Evolutionary conservation across 2,797 vertebrate genomes (phyloP).

Genomic region (Gambelia wislizenii): DNA sequence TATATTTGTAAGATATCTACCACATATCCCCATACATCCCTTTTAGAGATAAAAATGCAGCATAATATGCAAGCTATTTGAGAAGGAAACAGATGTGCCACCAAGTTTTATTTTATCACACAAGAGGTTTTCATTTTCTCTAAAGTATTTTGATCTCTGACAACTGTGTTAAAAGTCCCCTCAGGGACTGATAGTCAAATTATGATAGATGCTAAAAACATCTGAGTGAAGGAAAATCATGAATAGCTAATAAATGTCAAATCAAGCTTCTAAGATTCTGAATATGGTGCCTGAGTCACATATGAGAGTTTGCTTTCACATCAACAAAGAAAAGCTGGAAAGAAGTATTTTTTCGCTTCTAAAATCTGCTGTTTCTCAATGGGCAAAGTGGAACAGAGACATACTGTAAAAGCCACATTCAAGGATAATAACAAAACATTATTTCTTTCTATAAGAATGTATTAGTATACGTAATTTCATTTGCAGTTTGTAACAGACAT

Average conservation of each 20-base stretch:
- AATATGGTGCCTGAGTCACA: constrained; percentile 39
- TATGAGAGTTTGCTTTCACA: constrained; percentile 27
- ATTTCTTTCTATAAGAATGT: not conserved
- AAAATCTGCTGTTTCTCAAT: not conserved
- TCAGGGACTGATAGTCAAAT: constrained; percentile 24
- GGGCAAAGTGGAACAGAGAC: not conserved
- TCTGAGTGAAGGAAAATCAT: constrained; percentile 28
- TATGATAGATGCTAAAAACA: constrained; percentile 30
- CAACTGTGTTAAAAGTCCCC: not conserved
- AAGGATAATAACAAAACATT: not conserved
- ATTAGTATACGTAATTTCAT: not conserved
- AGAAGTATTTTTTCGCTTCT: not conserved
- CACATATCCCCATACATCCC: not conserved
- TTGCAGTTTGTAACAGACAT: not conserved
- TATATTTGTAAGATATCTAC: not conserved
- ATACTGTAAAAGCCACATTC: not conserved
- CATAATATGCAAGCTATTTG: not conserved
- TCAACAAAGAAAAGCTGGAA: not conserved
- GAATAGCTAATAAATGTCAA: constrained; percentile 44
- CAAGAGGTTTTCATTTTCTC: constrained; percentile 43
- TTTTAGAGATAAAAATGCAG: not conserved
- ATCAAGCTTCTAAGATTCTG: constrained; percentile 39
- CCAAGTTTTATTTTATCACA: constrained; percentile 3
- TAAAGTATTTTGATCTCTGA: constrained; percentile 36
- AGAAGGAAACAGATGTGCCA: constrained; percentile 14